phyloP scores from a whole-genome alignment of 2,888 invertebrate species.

The Chaitophorus viminalis region DNA sequence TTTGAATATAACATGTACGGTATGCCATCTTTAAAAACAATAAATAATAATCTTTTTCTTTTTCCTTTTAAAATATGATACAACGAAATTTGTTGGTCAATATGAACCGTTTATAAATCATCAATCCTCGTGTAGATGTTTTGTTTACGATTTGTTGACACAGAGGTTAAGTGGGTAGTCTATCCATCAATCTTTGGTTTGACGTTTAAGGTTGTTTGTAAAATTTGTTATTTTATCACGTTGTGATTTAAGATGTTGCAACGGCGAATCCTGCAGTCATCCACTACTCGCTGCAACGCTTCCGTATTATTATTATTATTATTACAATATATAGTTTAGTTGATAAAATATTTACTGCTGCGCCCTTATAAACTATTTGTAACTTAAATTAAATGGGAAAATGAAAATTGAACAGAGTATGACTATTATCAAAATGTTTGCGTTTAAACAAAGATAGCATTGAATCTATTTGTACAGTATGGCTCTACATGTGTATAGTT shows the following conservation, averaged over 20 bases:
- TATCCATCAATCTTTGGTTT: constrained; percentile 42
- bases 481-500: too few relatives aligned
- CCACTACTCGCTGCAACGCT: not conserved
- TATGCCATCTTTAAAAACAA: not conserved
- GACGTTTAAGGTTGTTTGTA: not conserved
- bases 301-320: not conserved
- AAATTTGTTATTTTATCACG: constrained; percentile 30
- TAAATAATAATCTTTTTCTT: not conserved
- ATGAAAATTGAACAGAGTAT: not conserved
- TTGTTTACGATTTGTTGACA: constrained; percentile 33
- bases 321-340: too few relatives aligned
- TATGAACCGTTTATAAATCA: constrained; percentile 15
- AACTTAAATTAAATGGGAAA: not conserved
- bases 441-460: too few relatives aligned
- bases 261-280: not conserved
- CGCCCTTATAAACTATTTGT: not conserved
- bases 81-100: not conserved
- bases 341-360: not conserved
- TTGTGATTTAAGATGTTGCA: constrained; percentile 8
- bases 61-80: not conserved
- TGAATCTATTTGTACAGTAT: too few relatives aligned
- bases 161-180: not conserved
- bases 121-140: constrained; percentile 27
- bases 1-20: too few relatives aligned
- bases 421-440: too few relatives aligned